Evolutionary conservation across 1,140 invertebrate species (phyloP), one percentile per base, ranked within the genome.

Genomic region (Sycobia sp.): DNA sequence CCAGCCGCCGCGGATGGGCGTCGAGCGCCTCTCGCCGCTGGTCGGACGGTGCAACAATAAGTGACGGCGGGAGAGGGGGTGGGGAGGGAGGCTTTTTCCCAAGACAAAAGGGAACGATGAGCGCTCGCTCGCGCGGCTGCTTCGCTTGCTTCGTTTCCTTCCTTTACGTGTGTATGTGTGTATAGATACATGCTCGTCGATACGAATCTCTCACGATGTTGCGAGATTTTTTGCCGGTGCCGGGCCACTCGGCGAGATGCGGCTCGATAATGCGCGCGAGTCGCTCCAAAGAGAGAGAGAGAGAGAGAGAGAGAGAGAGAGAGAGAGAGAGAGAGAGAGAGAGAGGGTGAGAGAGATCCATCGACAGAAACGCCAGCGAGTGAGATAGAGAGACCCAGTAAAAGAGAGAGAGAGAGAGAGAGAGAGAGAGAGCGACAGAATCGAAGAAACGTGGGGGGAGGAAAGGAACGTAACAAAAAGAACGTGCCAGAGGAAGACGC

Each of bases 181-280:
- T n/a, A n/a, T n/a, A n/a, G n/a, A n/a, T n/a, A n/a, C n/a, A 59
- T 47, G 53, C 44, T 44, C 46, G 46, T 51, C 46, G 62, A 65
- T 65, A 59, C 55, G 55, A 65, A 65, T 65, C 62, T 65, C 25
- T n/a, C n/a, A 16, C 38, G 54, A 38, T 55, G 59, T 65, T 65
- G 49, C 55, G 62, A 53, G 62, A 43, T 54, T 65, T 59, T 62
- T 51, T 63, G 36, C 54, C 18, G 36, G n/a, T n/a, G n/a, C n/a
- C 62, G 8, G 23, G 8, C 16, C 13, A 14, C 22, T 4, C 16
- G n/a, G 8, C 4, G 53, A 63, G 53, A 63, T 63, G 20, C n/a
- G n/a, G n/a, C 34, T 11, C 53, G 59, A 62, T 62, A 54, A 8
- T 22, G 29, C 32, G 29, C 11, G 57, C 46, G 46, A n/a, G n/a